Evolutionary conservation across 1,140 invertebrate genomes (phyloP).

Genomic region (Zaprionus vittiger): DNA sequence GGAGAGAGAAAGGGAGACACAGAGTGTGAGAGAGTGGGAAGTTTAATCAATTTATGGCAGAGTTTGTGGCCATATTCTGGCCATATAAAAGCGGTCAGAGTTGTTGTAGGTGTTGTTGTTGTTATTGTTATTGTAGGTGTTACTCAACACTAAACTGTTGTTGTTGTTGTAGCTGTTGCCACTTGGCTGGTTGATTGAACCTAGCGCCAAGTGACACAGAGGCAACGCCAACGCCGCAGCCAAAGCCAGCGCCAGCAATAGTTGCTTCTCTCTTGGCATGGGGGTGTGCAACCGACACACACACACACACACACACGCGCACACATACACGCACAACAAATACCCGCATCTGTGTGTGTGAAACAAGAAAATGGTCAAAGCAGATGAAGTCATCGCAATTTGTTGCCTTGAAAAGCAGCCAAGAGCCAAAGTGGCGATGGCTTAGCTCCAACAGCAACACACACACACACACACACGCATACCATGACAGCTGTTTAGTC

Average conservation of each 20-base stretch:
- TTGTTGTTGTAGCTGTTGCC: slow-evolving; percentile 23
- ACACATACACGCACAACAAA: too few species aligned
- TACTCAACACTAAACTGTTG: slow-evolving; percentile 55
- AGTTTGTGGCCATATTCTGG: slow-evolving; percentile 43
- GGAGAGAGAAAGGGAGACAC: slow-evolving; percentile 12
- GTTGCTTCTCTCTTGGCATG: slow-evolving; percentile 23
- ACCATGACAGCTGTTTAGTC: slow-evolving; percentile 16
- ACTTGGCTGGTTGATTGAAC: slow-evolving; percentile 36
- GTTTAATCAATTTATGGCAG: slow-evolving; percentile 64
- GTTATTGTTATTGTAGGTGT: slow-evolving; percentile 10
- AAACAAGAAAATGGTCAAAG: slow-evolving; percentile 57
- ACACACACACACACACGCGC: slow-evolving; percentile 17
- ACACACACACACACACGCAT: slow-evolving; percentile 4
- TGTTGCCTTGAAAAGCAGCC: slow-evolving; percentile 59
- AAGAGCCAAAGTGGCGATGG: slow-evolving; percentile 28
- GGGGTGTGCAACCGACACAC: slow-evolving; percentile 38
- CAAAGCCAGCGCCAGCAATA: slow-evolving; percentile 25
- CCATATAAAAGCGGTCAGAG: slow-evolving; percentile 40
- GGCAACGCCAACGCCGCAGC: slow-evolving; percentile 38
- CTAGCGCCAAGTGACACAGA: slow-evolving; percentile 54
- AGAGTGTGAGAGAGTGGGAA: slow-evolving; percentile 10
- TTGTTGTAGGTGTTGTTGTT: slow-evolving; percentile 21
- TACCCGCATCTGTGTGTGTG: slow-evolving; percentile 6
- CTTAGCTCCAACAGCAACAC: slow-evolving; percentile 20
- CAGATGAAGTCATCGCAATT: slow-evolving; percentile 71